phyloP scores from a whole-genome alignment of 1,140 invertebrate genomes.

The Notospermus geniculatus region DNA sequence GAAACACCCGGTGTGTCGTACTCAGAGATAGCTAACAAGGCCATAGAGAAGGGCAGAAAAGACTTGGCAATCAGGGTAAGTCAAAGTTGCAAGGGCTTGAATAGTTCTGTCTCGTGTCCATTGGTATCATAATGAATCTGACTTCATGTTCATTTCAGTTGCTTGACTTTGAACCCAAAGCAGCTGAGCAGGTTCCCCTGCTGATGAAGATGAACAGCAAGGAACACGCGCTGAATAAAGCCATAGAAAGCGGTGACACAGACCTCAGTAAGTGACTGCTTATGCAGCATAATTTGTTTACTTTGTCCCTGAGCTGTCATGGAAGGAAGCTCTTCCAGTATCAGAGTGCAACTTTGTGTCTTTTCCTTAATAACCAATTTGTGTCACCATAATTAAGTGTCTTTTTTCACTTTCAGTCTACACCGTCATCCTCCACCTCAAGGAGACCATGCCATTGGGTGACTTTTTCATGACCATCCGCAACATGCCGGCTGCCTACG shows the following conservation, averaged over 20 bases:
- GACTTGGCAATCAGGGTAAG: constrained; percentile 85
- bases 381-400: constrained; percentile 12
- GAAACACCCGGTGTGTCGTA: constrained; percentile 87
- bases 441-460: constrained; percentile 71
- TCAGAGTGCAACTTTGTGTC: too few relatives aligned
- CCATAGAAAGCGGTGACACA: constrained; percentile 91
- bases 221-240: constrained; percentile 78
- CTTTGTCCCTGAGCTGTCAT: neutral
- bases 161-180: constrained; percentile 85
- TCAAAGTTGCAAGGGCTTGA: too few relatives aligned
- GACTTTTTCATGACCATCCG: constrained; percentile 84
- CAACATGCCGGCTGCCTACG: constrained; percentile 80
- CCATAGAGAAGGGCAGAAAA: constrained; percentile 79
- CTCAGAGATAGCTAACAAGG: constrained; percentile 87
- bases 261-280: constrained; percentile 64
- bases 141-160: constrained; percentile 69
- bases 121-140: too few relatives aligned
- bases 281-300: neutral
- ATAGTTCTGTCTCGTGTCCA: too few relatives aligned
- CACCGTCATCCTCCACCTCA: constrained; percentile 78
- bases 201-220: constrained; percentile 78
- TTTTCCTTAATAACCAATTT: too few relatives aligned
- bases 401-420: constrained; percentile 63
- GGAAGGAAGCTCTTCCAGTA: too few relatives aligned
- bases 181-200: constrained; percentile 84